Evolutionary conservation across 2,888 invertebrate genomes (phyloP), one percentile per base, ranked within the genome.

Genomic region (Petrophora chlorosata): DNA sequence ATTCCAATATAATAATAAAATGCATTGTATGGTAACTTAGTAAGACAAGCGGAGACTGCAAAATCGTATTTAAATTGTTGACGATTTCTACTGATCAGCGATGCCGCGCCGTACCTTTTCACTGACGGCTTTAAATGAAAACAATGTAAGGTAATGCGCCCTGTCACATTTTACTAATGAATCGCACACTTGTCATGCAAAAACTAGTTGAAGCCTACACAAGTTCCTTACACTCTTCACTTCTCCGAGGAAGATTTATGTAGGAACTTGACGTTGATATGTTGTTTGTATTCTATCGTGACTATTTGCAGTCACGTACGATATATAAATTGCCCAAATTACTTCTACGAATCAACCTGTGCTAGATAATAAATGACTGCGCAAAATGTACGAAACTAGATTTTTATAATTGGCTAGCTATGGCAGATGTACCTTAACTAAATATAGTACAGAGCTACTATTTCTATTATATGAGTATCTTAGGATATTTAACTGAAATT

Each of bases 1-100:
- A 50, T 36, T 67, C 65, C 66, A 67, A 67, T 62, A 65, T 63
- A 56, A 66, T 63, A 56, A 66, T 65, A 67, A 73, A 66, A 67
- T 65, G 62, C 61, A 55, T 65, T 60, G 66, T 67, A 69, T 59
- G 48, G 65, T 64, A 61, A 70, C n/a, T n/a, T 22, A 10, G 25
- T 8, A 25, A 9, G 65, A 58, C 59, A 70, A 60, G 70, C 72
- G 70, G 61, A 65, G 66, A 56, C 67, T 47, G 75, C 76, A 79
- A 76, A 71, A 79, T 72, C 73, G 78, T 79, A 85, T 83, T 79
- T 73, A 79, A 79, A 83, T 73, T 71, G 67, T 72, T 66, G 66
- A 30, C 73, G 85, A 81, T 88, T 89, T 89, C 89, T 88, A 86
- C 87, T 86, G 67, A 79, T 86, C 82, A 79, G 63, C 65, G 72